A percentile compares a stretch with the other conserved stretches of the same genome.
phyloP scores from a whole-genome alignment of 1,140 invertebrate genomes.

The Nasonia longicornis region DNA sequence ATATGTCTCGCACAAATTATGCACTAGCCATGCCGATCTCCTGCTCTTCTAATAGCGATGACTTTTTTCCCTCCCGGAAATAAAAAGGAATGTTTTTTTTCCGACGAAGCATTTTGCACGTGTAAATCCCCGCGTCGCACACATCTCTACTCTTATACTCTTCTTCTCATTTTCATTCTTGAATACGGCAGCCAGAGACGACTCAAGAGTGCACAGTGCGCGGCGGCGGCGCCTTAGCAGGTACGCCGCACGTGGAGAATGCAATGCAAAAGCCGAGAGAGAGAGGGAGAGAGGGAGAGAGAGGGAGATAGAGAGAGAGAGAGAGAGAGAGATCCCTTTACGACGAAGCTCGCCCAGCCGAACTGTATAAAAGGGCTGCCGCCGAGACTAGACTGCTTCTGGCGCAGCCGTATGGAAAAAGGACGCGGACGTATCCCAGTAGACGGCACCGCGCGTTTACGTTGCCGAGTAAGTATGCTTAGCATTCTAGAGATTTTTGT shows the following conservation, averaged over 20 bases:
- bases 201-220: not conserved
- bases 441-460: not conserved
- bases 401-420: slow-evolving; percentile 8
- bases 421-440: not conserved
- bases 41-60: too few species aligned
- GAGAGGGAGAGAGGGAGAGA: not conserved
- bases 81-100: not conserved
- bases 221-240: not conserved
- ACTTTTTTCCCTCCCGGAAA: not conserved
- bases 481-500: not conserved
- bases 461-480: not conserved
- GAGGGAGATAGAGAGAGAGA: not conserved
- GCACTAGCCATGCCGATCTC: not conserved
- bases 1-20: not conserved
- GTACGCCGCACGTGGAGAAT: not conserved
- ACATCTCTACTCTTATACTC: not conserved
- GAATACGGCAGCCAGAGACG: not conserved
- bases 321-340: not conserved
- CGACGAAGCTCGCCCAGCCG: slow-evolving; percentile 1
- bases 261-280: slow-evolving; percentile 15
- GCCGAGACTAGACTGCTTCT: not conserved
- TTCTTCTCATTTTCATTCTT: not conserved
- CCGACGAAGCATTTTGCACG: not conserved
- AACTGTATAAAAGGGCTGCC: slow-evolving; percentile 9
- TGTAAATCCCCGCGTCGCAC: not conserved